Evolutionary conservation across 1,140 invertebrate genomes (phyloP).

Genomic region (Atopsyche davidsoni): DNA sequence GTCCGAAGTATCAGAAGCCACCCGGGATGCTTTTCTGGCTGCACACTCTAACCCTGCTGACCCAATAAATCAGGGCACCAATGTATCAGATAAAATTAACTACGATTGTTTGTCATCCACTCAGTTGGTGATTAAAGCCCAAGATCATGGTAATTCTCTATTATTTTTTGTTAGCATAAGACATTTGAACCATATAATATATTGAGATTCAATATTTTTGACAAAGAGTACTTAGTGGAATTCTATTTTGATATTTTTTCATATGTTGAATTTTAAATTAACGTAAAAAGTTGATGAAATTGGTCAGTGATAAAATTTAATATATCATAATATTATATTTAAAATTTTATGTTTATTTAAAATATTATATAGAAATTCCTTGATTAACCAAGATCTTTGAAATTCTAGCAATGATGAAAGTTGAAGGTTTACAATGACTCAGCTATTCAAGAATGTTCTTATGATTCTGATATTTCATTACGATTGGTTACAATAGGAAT

Average conservation of each 20-base stretch:
- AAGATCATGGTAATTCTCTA: constrained; percentile 10
- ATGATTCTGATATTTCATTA: background rate
- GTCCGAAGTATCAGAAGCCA: constrained; percentile 18
- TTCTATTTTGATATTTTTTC: background rate
- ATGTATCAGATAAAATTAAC: background rate
- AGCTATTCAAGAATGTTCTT: background rate
- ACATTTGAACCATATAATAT: background rate
- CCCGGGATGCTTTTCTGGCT: constrained; percentile 2
- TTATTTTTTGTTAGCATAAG: too few species aligned
- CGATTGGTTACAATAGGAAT: background rate
- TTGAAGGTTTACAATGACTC: too few species aligned
- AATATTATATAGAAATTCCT: too few species aligned
- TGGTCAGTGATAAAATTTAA: background rate
- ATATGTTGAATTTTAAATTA: background rate
- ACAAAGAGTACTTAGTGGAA: background rate
- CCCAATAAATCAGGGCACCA: background rate
- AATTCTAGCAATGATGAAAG: too few species aligned
- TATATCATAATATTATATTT: too few species aligned
- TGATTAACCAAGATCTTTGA: too few species aligned
- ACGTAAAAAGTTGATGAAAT: background rate
- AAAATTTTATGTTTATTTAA: too few species aligned
- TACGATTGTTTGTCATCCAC: background rate
- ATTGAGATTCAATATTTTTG: background rate
- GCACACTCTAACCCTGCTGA: background rate
- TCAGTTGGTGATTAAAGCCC: constrained; percentile 4